Evolutionary conservation across 2,797 vertebrate species (phyloP), one percentile per base, ranked within the genome.

Genomic region (Petrocephalus schoutedeni): DNA sequence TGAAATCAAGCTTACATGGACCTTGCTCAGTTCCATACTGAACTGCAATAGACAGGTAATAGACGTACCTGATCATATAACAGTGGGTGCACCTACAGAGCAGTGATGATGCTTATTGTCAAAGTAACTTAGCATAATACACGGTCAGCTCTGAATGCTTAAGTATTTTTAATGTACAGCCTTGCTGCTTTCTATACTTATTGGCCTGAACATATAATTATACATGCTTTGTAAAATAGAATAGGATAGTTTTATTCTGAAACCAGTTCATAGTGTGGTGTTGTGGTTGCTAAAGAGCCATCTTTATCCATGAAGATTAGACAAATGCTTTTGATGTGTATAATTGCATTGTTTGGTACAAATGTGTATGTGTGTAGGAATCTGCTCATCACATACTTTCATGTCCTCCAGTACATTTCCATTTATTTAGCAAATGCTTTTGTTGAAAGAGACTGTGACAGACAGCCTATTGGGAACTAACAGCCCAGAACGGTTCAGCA

Each of bases 321-420:
- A 67, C 23, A 32, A 71, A 71, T 36, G 64, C 64, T 71, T 71
- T 71, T 14, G 28, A 36, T 71, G 36, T 77, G 36, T 45, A 77
- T 45, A 77, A 7, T 77, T 77, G 71, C 71, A 77, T 77, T 77
- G 36, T 77, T 45, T 77, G 71, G 71, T 41, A 77, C 71, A 77
- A 45, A n/a, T 77, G 71, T 45, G 16, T n/a, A 16, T 36, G 64
- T 71, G 32, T 41, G 45, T 77, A 45, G 71, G 36, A 77, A 45
- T 77, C 19, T 77, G 36, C 14, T 45, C 19, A 45, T 16, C 32
- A 77, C 71, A 36, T 77, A 23, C 71, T 45, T 7, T 45, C 36
- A 5, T 2, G 6, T 77, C 36, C 71, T 45, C 14, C 71, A 2
- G 36, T 77, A 45, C 71, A 77, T 77, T 77, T 45, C 71, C 41